Evolutionary conservation across 2,797 vertebrate species (phyloP).

Genomic region (Erethizon dorsatum): DNA sequence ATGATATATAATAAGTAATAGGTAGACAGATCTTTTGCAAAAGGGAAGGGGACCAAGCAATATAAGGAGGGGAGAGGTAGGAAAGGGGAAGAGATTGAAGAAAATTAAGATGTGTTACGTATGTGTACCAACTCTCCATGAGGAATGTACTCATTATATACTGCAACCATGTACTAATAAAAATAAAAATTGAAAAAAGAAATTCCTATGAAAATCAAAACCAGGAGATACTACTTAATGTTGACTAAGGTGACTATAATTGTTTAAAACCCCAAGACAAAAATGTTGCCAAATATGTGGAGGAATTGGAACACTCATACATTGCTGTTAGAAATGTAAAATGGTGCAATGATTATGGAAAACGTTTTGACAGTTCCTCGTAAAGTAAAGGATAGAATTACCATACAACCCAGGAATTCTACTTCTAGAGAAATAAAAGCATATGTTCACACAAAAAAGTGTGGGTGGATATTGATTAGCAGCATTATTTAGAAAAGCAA

Average conservation of each 20-base stretch:
- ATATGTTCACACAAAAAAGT: not conserved
- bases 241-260: not conserved
- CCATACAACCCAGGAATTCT: not conserved
- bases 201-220: not conserved
- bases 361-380: conserved; percentile 33
- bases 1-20: not conserved
- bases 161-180: not conserved
- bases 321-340: conserved; percentile 26
- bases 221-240: not conserved
- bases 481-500: conserved; percentile 39
- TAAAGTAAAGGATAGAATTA: conserved; percentile 17
- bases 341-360: not conserved
- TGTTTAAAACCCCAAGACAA: not conserved
- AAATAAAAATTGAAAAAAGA: not conserved
- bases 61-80: not conserved
- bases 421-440: conserved; percentile 52
- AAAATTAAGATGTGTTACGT: not conserved
- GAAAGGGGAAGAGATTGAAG: not conserved
- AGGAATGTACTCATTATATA: not conserved
- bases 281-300: not conserved
- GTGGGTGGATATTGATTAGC: not conserved
- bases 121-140: not conserved
- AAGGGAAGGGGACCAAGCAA: not conserved
- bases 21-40: not conserved
- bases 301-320: not conserved